phyloP scores from a whole-genome alignment of 2,113 vertebrate genomes.

The Glareola pratincola region DNA sequence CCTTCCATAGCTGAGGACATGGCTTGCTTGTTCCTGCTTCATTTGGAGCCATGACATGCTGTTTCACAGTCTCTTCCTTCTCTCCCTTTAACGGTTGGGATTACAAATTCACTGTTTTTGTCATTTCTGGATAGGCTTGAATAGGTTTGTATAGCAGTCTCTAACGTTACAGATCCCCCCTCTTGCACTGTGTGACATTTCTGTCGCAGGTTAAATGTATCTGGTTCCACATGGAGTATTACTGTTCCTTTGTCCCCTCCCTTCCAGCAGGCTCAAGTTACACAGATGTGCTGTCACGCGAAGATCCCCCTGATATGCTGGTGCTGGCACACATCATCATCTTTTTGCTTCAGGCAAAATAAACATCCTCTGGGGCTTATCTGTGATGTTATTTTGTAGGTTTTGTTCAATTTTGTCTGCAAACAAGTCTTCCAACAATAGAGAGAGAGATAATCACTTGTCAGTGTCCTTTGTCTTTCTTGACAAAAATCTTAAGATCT shows the following conservation, averaged over 20 bases:
- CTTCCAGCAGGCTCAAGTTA: slow-evolving; percentile 38
- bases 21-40: not conserved
- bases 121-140: slow-evolving; percentile 21
- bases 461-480: not conserved
- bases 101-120: slow-evolving; percentile 13
- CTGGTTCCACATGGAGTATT: not conserved
- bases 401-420: not conserved
- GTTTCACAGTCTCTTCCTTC: not conserved
- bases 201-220: slow-evolving; percentile 6
- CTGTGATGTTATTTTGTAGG: slow-evolving; percentile 30
- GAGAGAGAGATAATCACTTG: not conserved
- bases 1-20: accelerated
- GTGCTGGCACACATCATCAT: slow-evolving; percentile 30
- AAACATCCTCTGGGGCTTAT: slow-evolving; percentile 43
- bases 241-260: slow-evolving; percentile 8
- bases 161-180: not conserved
- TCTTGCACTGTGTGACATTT: not conserved
- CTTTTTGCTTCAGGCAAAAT: slow-evolving; percentile 36
- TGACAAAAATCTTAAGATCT: not conserved
- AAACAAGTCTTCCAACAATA: not conserved
- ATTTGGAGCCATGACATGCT: not conserved
- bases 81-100: not conserved
- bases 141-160: slow-evolving; percentile 13
- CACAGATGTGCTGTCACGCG: slow-evolving; percentile 40
- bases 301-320: slow-evolving; percentile 8